These are phyloP conservation scores for Pseudomyrmex dendroicus DNA, from an alignment of 1,140 invertebrate genomes.

Conservation along the genomic window DNA sequence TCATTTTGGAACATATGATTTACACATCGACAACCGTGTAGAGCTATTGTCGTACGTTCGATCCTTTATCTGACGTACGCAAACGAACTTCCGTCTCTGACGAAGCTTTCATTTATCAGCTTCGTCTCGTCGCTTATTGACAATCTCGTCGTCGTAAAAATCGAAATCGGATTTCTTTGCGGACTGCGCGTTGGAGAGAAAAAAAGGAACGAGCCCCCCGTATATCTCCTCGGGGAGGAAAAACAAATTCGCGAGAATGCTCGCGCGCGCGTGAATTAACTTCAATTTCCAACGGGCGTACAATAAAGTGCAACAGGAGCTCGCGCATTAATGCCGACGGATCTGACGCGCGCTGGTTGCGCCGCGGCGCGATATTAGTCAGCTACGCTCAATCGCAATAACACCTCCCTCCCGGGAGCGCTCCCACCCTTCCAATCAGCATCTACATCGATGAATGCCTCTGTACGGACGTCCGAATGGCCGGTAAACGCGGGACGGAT, in stretches of 20 bases:
- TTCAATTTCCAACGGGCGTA: slow-evolving; percentile 36
- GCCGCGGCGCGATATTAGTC: slow-evolving; percentile 49
- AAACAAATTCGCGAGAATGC: slow-evolving; percentile 24
- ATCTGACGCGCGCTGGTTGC: slow-evolving; percentile 35
- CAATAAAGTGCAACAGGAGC: slow-evolving; percentile 54
- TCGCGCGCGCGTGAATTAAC: slow-evolving; percentile 6
- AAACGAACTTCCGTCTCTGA: no score
- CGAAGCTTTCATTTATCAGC: not conserved
- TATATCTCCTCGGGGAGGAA: not conserved
- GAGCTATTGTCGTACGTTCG: no score
- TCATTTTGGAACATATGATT: no score
- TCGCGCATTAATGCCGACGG: slow-evolving; percentile 36
- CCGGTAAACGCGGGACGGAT: slow-evolving; percentile 26
- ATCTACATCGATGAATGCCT: slow-evolving; percentile 55
- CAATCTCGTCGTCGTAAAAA: not conserved
- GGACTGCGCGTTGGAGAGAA: not conserved
- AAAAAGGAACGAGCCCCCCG: not conserved
- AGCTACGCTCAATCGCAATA: slow-evolving; percentile 52
- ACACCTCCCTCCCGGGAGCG: not conserved
- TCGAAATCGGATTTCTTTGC: not conserved
- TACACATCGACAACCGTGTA: no score
- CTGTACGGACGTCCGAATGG: slow-evolving; percentile 18
- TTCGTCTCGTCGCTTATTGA: not conserved
- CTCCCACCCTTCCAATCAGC: slow-evolving; percentile 6
- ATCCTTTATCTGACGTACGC: no score